Evolutionary conservation across 2,113 vertebrate species (phyloP).

Genomic region (Mobula birostris): DNA sequence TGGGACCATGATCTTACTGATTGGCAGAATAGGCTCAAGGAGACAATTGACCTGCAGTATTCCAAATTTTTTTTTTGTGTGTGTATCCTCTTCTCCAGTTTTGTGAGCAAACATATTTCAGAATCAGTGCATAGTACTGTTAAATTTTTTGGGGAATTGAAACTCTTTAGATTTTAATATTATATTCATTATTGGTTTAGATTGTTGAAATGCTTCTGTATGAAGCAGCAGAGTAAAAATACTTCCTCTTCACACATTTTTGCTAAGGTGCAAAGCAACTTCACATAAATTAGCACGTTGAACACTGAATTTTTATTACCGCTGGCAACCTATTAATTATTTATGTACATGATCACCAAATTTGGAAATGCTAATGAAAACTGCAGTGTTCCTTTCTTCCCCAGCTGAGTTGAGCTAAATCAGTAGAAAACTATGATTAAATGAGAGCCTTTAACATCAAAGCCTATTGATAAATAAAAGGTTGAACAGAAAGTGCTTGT

Average conservation of each 20-base stretch:
- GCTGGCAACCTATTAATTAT: slow-evolving; percentile 29
- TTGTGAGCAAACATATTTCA: neutral
- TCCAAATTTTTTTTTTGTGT: no score
- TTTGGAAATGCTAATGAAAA: neutral
- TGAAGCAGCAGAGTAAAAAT: slow-evolving; percentile 26
- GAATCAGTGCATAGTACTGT: neutral
- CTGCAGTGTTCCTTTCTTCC: neutral
- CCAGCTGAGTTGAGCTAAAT: neutral
- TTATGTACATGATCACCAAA: slow-evolving; percentile 23
- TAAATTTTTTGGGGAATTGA: neutral
- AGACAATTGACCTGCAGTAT: no score
- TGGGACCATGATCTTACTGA: no score
- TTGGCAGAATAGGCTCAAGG: no score
- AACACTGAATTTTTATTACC: slow-evolving; percentile 35
- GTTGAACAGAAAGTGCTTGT: neutral
- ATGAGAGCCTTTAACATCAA: neutral
- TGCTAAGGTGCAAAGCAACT: slow-evolving; percentile 4
- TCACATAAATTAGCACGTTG: slow-evolving; percentile 37
- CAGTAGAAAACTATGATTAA: neutral
- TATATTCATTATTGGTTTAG: slow-evolving; percentile 7
- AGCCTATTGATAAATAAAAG: neutral
- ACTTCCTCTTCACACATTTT: slow-evolving; percentile 33
- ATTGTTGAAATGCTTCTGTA: neutral
- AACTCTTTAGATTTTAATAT: slow-evolving; percentile 15
- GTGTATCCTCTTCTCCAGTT: neutral